Base-by-base conservation (phyloP, 2,797 vertebrate species). In the Artibeus lituratus region DNA sequence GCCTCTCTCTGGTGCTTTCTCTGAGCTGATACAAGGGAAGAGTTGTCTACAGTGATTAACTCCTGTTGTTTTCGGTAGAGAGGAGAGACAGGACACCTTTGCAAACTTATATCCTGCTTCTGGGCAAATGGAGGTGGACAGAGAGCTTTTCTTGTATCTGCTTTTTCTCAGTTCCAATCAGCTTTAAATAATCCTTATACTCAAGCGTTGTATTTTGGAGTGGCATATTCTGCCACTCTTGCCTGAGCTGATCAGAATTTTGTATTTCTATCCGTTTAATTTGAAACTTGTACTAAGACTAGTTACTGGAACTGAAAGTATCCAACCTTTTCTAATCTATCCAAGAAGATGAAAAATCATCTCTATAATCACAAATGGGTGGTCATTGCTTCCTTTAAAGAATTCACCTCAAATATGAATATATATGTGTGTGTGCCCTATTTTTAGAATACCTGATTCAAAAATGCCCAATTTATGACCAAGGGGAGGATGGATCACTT, bases 271-370 rank as follows among this genome's bases (percentile, higher is more conserved):
- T 80, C 59, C 65, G 35, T 29, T 70, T 84, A 96, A 87, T 37
- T 89, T 73, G 83, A 88, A 92, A 95, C 24, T 89, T 93, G 15
- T 47, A 57, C 42, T 57, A 35, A 73, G 78, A 69, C 14, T 73
- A 19, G 11, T 86, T 51, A 32, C 22, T 51, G 65, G 47, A 29
- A 65, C 29, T 86, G 42, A 90, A 83, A 76, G 49, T 47, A 5
- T 87, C 94, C 51, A 95, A 55, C 35, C 21, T 84, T 87, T 90
- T 86, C 77, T 80, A 80, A 35, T 89, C 39, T 91, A 59, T 32
- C 62, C 15, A 87, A 93, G 72, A 89, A 73, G 29, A 88, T 85
- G 51, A 89, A 90, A 86, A 87, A 83, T 78, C 11, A 76, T 65
- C 29, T 74, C 74, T 85, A 0, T 70, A 9, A 77, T 77, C 59